These are phyloP conservation scores for Agonopterix arenella DNA, from an alignment of 2,888 invertebrate species.

Conservation along the genomic window DNA sequence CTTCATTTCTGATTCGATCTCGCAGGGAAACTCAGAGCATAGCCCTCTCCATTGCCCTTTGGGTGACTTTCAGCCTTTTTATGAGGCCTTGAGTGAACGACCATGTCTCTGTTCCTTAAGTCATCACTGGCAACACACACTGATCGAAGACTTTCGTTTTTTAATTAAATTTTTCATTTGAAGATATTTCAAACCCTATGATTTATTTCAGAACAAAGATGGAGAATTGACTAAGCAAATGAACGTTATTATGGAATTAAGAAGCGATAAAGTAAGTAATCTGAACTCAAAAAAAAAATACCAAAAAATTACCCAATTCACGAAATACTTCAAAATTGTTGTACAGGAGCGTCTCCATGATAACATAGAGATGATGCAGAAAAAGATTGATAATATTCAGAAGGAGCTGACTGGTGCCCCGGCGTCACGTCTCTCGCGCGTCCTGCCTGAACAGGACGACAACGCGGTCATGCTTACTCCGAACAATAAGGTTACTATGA, in stretches of 20 bases:
- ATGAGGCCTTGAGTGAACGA: too few relatives aligned
- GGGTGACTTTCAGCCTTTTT: too few relatives aligned
- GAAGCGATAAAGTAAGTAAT: constrained; percentile 39
- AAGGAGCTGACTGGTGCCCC: constrained; percentile 39
- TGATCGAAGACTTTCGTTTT: too few relatives aligned
- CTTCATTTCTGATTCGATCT: too few relatives aligned
- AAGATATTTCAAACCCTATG: neutral
- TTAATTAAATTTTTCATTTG: too few relatives aligned
- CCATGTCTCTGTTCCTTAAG: too few relatives aligned
- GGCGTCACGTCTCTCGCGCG: constrained; percentile 9
- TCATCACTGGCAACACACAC: too few relatives aligned
- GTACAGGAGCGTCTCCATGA: constrained; percentile 42
- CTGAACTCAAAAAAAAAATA: too few relatives aligned
- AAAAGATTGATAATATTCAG: constrained; percentile 50
- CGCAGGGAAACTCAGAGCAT: too few relatives aligned
- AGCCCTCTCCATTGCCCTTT: too few relatives aligned
- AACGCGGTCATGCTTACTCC: constrained; percentile 26
- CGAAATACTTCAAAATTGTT: too few relatives aligned
- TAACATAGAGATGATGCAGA: constrained; percentile 40
- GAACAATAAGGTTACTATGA: neutral
- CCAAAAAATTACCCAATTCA: too few relatives aligned
- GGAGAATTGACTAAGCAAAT: constrained; percentile 37
- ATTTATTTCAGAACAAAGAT: constrained; percentile 36
- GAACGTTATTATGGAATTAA: constrained; percentile 36
- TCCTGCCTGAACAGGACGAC: constrained; percentile 29